Evolutionary conservation across 2,113 vertebrate genomes (phyloP).

Genomic region (Lamprotornis superbus): DNA sequence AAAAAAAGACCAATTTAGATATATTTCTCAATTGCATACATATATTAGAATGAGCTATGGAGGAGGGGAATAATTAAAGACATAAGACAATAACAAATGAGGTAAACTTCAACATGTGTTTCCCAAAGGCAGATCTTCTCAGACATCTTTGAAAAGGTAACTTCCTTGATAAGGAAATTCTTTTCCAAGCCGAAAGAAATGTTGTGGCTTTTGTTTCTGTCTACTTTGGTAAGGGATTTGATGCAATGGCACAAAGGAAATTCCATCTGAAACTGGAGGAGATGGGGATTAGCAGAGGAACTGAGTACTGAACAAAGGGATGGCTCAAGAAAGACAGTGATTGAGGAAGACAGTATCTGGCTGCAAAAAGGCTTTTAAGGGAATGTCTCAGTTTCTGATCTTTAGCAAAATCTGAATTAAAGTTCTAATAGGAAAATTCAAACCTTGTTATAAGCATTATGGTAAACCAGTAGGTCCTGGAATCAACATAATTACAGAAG

Average conservation of each 20-base stretch:
- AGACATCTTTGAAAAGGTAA: neutral
- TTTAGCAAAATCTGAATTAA: neutral
- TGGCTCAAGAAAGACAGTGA: neutral
- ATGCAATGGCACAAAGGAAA: neutral
- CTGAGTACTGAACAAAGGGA: neutral
- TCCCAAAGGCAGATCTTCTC: neutral
- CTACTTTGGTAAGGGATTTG: neutral
- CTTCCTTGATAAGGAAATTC: neutral
- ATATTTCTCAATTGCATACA: neutral
- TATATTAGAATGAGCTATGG: neutral
- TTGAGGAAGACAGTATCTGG: neutral
- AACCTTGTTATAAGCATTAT: neutral
- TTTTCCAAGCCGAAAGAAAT: neutral
- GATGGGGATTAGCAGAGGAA: neutral
- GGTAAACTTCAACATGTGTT: neutral
- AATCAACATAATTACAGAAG: neutral
- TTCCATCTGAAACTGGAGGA: constrained; percentile 12
- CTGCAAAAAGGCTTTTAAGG: neutral
- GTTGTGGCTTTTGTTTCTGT: neutral
- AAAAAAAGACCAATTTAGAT: neutral
- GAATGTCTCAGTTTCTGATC: neutral
- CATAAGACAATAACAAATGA: neutral
- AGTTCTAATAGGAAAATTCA: neutral
- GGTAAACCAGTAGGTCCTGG: neutral
- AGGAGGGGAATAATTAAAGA: neutral